Percentiles rank a stretch among this genome's conserved stretches.
These are phyloP conservation scores for Drosophila nigritarsus DNA, from an alignment of 2,888 invertebrate genomes.

Conservation along the genomic window DNA sequence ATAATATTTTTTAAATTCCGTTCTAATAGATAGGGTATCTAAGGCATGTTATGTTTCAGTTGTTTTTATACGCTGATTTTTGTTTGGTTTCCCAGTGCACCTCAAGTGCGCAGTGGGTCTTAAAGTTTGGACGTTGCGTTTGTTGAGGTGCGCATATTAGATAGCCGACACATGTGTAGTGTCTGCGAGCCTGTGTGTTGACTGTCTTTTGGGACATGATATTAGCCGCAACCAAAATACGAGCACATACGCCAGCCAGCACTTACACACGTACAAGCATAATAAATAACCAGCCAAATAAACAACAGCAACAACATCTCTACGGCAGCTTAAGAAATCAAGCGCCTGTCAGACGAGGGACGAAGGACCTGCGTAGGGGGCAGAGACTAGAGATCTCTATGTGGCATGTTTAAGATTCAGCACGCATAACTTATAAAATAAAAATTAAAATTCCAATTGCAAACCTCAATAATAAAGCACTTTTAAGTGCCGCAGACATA, in stretches of 20 bases:
- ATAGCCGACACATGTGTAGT: constrained; percentile 57
- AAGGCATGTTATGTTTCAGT: not conserved
- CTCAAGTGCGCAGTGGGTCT: constrained; percentile 53
- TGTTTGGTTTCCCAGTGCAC: constrained; percentile 32
- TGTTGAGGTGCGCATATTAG: constrained; percentile 76
- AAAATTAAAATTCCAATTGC: constrained; percentile 79
- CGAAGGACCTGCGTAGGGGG: constrained; percentile 1
- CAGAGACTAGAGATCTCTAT: constrained; percentile 38
- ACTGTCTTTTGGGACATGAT: constrained; percentile 56
- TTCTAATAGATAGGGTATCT: constrained; percentile 20
- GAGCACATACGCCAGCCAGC: constrained; percentile 27
- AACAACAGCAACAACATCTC: constrained; percentile 34
- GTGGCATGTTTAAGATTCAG: constrained; percentile 71
- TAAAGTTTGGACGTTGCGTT: constrained; percentile 56
- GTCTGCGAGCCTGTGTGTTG: constrained; percentile 14
- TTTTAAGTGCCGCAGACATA: constrained; percentile 62
- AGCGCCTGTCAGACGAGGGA: constrained; percentile 22
- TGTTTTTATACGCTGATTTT: constrained; percentile 6
- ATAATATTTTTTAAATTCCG: too few relatives aligned
- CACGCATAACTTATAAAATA: constrained; percentile 77
- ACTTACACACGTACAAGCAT: constrained; percentile 61
- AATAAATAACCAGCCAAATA: constrained; percentile 66
- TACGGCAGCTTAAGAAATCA: constrained; percentile 48
- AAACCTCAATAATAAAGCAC: constrained; percentile 76
- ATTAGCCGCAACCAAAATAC: constrained; percentile 54